These are phyloP conservation scores for Sarcophaga peregrina DNA, from an alignment of 1,140 invertebrate genomes.

Conservation along the genomic window DNA sequence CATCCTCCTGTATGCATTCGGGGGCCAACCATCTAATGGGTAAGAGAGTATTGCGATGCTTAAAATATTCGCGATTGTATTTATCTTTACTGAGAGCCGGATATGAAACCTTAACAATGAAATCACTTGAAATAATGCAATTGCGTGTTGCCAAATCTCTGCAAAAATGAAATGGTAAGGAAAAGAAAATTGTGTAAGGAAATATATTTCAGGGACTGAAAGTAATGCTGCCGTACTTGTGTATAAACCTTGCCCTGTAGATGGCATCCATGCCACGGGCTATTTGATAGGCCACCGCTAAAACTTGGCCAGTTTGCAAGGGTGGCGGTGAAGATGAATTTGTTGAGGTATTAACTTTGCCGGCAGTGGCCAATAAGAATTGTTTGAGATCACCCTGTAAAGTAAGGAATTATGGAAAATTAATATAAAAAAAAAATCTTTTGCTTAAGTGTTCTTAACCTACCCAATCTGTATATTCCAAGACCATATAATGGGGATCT, in stretches of 20 bases:
- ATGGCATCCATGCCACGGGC: slow-evolving; percentile 87
- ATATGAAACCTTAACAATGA: slow-evolving; percentile 86
- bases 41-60: slow-evolving; percentile 81
- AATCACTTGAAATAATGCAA: slow-evolving; percentile 85
- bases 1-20: slow-evolving; percentile 90
- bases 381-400: slow-evolving; percentile 90
- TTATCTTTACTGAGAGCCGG: slow-evolving; percentile 85
- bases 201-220: neutral
- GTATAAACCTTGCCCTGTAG: slow-evolving; percentile 61
- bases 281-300: slow-evolving; percentile 81
- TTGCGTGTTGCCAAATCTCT: slow-evolving; percentile 93
- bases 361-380: slow-evolving; percentile 84
- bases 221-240: slow-evolving; percentile 52
- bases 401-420: neutral
- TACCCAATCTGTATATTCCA: slow-evolving; percentile 94
- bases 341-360: slow-evolving; percentile 58
- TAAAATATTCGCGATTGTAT: slow-evolving; percentile 87
- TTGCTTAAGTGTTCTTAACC: slow-evolving; percentile 51
- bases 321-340: slow-evolving; percentile 70
- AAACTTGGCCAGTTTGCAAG: slow-evolving; percentile 76
- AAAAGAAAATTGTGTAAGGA: neutral
- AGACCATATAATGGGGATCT: slow-evolving; percentile 88
- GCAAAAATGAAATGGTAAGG: neutral
- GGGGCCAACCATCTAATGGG: slow-evolving; percentile 88
- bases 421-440: neutral